A percentile compares a stretch with the other conserved stretches of the same genome.
Evolutionary conservation across 2,797 vertebrate species (phyloP).

Genomic region (Artibeus jamaicensis): DNA sequence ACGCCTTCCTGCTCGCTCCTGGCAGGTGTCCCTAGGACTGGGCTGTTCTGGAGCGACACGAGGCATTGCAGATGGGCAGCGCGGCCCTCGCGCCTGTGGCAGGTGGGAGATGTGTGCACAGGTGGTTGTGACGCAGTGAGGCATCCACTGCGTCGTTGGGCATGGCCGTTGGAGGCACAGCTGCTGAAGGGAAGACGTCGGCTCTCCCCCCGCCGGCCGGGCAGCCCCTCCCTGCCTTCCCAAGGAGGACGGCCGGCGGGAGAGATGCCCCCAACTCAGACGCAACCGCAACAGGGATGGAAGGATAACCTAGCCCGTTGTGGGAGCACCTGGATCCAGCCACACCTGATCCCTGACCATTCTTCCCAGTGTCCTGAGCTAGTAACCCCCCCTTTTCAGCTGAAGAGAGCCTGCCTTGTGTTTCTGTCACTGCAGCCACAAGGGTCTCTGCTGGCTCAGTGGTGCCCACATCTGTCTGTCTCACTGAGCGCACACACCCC

Average conservation of each 20-base stretch:
- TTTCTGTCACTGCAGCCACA: background rate
- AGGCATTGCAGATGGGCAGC: no score
- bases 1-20: accelerated
- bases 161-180: accelerated
- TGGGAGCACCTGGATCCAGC: background rate
- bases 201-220: accelerated
- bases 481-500: accelerated
- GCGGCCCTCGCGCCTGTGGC: accelerated
- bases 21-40: background rate
- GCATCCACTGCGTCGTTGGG: accelerated
- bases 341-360: background rate
- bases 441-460: background rate
- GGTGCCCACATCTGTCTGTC: no score
- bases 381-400: background rate
- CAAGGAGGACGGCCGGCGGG: background rate
- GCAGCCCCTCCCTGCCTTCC: background rate
- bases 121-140: accelerated
- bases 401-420: background rate
- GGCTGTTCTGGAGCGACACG: no score
- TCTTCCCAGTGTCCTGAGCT: background rate
- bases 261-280: background rate
- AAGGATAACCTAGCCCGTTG: accelerated
- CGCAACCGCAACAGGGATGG: background rate
- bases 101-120: accelerated
- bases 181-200: background rate